These are phyloP conservation scores for human (Homo sapiens) DNA, from an alignment of 2,113 vertebrate species.

Conservation along the genomic window GRCh38 chr3:115826501-115827000, in stretches of 20 bases:
- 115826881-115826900: neutral
- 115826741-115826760: neutral
- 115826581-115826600: accelerated
- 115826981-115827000: neutral
- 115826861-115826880: neutral
- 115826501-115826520: neutral
- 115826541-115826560: neutral
- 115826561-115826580: neutral
- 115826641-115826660: neutral
- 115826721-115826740: neutral
- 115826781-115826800: constrained; percentile 13
- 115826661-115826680: neutral
- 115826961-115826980: neutral
- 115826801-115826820: neutral
- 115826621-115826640: neutral
- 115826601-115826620: neutral
- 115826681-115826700: neutral
- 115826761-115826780: constrained; percentile 21
- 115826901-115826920: neutral
- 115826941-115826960: neutral
- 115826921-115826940: neutral
- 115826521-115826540: neutral
- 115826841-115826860: constrained; percentile 50
- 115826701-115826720: neutral
- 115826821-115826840: constrained; percentile 3